phyloP scores from a whole-genome alignment of 2,797 vertebrate species.

The Myoxocephalus aenaeus region DNA sequence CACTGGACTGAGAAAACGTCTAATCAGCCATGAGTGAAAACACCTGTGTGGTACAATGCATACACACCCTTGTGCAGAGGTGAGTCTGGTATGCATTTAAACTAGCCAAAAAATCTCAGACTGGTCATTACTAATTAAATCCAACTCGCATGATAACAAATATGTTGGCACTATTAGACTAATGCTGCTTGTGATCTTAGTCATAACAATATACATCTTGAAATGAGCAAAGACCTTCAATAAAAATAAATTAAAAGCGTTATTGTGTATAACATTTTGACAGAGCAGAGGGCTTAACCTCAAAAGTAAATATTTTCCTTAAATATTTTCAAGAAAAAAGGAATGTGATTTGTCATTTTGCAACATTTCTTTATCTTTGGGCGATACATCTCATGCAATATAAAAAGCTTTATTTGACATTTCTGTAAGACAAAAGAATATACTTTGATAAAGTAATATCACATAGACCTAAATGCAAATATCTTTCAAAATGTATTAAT shows the following conservation, averaged over 20 bases:
- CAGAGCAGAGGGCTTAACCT: not conserved
- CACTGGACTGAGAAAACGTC: not conserved
- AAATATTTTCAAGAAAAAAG: not conserved
- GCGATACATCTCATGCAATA: not conserved
- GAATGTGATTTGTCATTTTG: not conserved
- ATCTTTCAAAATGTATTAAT: not conserved
- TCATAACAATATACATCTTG: not conserved
- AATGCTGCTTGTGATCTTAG: not conserved
- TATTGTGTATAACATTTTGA: not conserved
- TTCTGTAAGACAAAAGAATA: not conserved
- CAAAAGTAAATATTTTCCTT: not conserved
- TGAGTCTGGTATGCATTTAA: not conserved
- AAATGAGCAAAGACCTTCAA: not conserved
- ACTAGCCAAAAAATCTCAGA: not conserved
- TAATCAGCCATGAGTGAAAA: slow-evolving; percentile 17
- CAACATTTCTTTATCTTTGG: not conserved
- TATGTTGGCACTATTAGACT: not conserved
- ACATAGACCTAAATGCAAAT: not conserved
- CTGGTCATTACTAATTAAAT: not conserved
- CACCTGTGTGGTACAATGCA: not conserved
- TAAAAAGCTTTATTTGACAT: not conserved
- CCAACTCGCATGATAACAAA: not conserved
- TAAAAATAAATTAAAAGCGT: not conserved
- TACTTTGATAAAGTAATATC: not conserved
- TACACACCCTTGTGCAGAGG: not conserved